A percentile compares a stretch with the other conserved stretches of the same genome.
Evolutionary conservation across 2,888 invertebrate genomes (phyloP).

Genomic region (Criorhina ranunculi): DNA sequence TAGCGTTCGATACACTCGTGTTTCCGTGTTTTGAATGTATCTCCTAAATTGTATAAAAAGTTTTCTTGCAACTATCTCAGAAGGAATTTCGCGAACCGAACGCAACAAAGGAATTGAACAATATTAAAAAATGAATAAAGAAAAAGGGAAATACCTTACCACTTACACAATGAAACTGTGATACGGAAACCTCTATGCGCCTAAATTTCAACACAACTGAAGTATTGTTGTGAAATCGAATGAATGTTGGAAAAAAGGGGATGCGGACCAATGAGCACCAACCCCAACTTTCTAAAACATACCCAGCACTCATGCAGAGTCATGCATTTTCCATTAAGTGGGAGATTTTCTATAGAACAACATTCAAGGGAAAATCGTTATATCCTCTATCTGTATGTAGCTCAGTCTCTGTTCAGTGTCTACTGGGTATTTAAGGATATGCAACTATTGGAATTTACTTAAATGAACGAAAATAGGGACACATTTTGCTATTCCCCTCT

Average conservation of each 20-base stretch:
- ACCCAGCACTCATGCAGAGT: constrained; percentile 47
- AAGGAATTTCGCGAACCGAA: constrained; percentile 27
- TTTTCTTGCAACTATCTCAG: constrained; percentile 34
- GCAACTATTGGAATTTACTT: constrained; percentile 58
- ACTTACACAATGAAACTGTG: constrained; percentile 29
- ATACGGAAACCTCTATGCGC: constrained; percentile 34
- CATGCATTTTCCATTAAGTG: constrained; percentile 66
- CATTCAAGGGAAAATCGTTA: constrained; percentile 43
- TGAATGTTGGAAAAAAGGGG: constrained; percentile 17
- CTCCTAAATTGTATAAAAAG: constrained; percentile 29
- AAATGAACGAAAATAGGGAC: constrained; percentile 59
- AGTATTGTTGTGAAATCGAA: constrained; percentile 43
- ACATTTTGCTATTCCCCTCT: constrained; percentile 42
- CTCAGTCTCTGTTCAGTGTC: neutral
- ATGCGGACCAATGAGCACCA: constrained; percentile 11
- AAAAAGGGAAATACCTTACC: neutral
- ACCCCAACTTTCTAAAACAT: constrained; percentile 17
- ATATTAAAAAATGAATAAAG: constrained; percentile 5
- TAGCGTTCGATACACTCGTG: neutral
- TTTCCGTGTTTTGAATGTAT: constrained; percentile 24
- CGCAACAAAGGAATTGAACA: constrained; percentile 28
- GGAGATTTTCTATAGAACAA: constrained; percentile 32
- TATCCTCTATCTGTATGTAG: constrained; percentile 3
- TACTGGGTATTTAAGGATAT: constrained; percentile 20
- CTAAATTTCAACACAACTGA: constrained; percentile 55